Base-by-base conservation (phyloP, 2,888 invertebrate species). In the Neria commutata region DNA sequence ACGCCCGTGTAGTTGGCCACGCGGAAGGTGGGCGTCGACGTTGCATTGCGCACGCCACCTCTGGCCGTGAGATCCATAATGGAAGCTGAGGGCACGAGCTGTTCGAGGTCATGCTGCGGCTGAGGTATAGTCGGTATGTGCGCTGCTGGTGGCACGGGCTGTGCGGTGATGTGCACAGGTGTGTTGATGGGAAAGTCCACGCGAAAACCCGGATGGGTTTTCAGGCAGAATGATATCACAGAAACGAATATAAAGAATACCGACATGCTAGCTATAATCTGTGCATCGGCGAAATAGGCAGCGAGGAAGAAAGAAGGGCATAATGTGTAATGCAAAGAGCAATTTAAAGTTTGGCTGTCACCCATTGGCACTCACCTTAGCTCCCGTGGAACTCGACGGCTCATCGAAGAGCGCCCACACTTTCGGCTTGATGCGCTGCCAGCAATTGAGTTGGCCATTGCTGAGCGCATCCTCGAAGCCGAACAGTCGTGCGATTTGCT, bases 191-290 rank as follows among this genome's bases (percentile, higher is more conserved):
- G 79, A 54, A 82, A 79, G 56, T 83, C 86, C 61, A 91, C 89
- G 47, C 93, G 85, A 73, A 93, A 87, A 73, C 91, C 93, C 0
- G 95, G 95, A 80, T 95, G 95, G 1, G 96, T 96, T 85, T 98
- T 98, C 82, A 97, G 86, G 83, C 96, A 97, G 86, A 98, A 98
- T 65, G 94, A 94, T 72, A 96, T 87, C 70, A 98, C 96, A 75
- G 96, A 97, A 68, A 95, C 89, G 85, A 94, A 93, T 83, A 97
- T 96, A 88, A 98, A 97, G 86, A 96, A 94, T 63, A 98, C 94
- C 11, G 96, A 95, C 74, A 93, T 87, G 62, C 91, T 91, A 68
- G 94, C 94, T 79, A 97, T 91, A 79, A 93, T 88, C 94, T 95
- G 88, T 47, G 83, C 83, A 52, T 6, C 52, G 10, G 6, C 1